These are phyloP conservation scores for Anabacerthia variegaticeps DNA, from an alignment of 2,797 vertebrate species.

Conservation along the genomic window DNA sequence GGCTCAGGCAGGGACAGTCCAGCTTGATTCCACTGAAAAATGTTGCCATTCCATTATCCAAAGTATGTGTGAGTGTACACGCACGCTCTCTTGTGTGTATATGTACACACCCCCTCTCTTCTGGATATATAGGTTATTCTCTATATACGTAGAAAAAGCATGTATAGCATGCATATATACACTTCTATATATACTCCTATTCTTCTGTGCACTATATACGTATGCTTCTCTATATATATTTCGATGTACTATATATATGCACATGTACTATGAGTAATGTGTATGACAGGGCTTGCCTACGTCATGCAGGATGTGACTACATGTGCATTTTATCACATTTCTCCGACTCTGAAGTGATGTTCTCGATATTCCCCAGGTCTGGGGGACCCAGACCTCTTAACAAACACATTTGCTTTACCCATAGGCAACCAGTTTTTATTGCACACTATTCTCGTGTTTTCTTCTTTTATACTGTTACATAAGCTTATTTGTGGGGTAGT, in stretches of 20 bases:
- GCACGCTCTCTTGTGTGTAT: no score
- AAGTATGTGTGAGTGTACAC: background rate
- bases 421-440: background rate
- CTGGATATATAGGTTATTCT: background rate
- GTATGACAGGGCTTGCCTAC: background rate
- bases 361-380: background rate
- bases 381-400: background rate
- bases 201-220: background rate
- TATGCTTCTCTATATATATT: background rate
- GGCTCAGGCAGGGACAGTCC: background rate
- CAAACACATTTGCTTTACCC: background rate
- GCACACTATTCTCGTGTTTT: rapidly evolving
- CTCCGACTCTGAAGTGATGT: background rate
- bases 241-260: rapidly evolving
- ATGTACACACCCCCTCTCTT: background rate
- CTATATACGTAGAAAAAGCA: background rate
- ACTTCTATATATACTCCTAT: background rate
- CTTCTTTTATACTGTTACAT: background rate
- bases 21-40: background rate
- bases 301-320: background rate
- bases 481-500: background rate
- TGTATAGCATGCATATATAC: background rate
- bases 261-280: rapidly evolving
- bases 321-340: background rate
- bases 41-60: background rate